Base-by-base conservation (phyloP, 2,797 vertebrate species). In the Sebastiscus tertius region DNA sequence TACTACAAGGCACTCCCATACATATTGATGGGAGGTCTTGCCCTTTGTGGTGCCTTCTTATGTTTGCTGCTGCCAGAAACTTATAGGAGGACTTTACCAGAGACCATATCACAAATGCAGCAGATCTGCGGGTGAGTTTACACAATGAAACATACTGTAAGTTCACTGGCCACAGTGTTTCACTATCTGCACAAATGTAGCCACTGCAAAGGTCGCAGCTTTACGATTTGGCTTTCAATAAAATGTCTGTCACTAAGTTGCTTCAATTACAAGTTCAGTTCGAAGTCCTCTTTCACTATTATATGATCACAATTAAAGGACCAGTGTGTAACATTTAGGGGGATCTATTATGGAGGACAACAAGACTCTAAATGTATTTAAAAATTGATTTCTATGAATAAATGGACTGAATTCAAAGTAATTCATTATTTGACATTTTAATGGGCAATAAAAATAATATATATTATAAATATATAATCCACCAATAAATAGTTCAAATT, bases 11-110 rank as follows among this genome's bases (percentile, higher is more conserved):
- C 94, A 60, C 92, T 99, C 22, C 97, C 98, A 24, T 98, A 98
- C 87, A 96, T 97, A 74, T 71, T 98, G 71, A 98, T 98, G 95
- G 97, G 97, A 6, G 89, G 92, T 75, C 88, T 97, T 27, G 96
- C 97, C 5, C 88, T 98, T 77, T 82, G 91, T 2, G 96, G 96
- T 11, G 96, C 96, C 63, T 62, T 96, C 61, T 77, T 97, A 7
- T 96, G 96, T 68, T 91, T 97, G 0, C 88, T 97, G 75, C 94
- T 99, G 73, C 97, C 98, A 11, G 97, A 99, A 92, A 97, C 94
- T 2, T 95, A 89, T 1, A 93, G 95, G 0, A 95, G 71, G 77
- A 85, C 94, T 63, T 94, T 99, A 11, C 97, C 97, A 1, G 97
- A 99, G 77, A 97, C 95, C 3, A 91, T 97, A 4, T 88, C 96